These are phyloP conservation scores for Burhinus bistriatus DNA, from an alignment of 2,113 vertebrate genomes.

Conservation along the genomic window DNA sequence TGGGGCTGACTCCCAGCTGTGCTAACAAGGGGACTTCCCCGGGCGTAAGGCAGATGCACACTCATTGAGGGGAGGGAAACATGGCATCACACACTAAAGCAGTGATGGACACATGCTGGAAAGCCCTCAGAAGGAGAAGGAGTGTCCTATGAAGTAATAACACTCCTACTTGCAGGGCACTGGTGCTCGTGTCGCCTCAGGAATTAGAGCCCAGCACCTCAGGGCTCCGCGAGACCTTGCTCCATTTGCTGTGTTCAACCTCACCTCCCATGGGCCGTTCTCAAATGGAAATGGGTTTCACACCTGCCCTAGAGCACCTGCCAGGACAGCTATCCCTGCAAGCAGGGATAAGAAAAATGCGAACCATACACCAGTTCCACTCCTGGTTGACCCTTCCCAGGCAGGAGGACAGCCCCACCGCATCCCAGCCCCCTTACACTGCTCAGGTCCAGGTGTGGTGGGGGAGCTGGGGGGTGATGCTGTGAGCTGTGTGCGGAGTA, in stretches of 20 bases:
- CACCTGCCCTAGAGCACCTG: not conserved
- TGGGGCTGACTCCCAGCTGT: not conserved
- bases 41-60: not conserved
- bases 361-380: not conserved
- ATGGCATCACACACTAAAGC: fast-evolving
- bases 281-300: fast-evolving
- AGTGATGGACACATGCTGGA: not conserved
- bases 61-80: not conserved
- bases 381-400: not conserved
- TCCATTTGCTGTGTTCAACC: not conserved
- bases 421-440: not conserved
- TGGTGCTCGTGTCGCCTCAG: not conserved
- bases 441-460: slow-evolving; percentile 33
- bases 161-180: not conserved
- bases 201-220: not conserved
- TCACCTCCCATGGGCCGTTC: not conserved
- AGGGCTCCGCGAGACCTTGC: not conserved
- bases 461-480: not conserved
- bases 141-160: not conserved
- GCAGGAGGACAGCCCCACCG: not conserved
- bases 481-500: slow-evolving; percentile 25
- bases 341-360: not conserved
- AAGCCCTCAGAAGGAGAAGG: not conserved
- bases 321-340: not conserved
- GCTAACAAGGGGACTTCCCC: not conserved